Percentiles rank a stretch among this genome's conserved stretches.
Conservation (phyloP, 2,888 invertebrate species). For the Acanthosepion pharaonis region DNA sequence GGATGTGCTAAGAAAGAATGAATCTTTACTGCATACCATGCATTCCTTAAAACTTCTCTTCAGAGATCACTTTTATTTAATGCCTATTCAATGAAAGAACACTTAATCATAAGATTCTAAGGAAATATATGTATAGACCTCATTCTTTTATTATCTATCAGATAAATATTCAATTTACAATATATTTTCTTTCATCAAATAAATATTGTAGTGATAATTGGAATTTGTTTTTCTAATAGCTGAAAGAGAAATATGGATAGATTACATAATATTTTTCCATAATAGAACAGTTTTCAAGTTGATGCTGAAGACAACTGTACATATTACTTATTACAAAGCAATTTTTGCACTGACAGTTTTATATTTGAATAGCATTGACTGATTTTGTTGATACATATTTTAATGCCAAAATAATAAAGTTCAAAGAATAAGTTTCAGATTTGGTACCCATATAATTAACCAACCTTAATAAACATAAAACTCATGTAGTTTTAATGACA, state of each 20-base stretch:
- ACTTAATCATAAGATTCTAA: background rate
- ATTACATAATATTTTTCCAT: background rate
- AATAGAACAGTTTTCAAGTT: background rate
- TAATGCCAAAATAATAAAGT: too few species aligned
- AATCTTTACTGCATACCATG: slow-evolving; percentile 3
- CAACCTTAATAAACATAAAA: too few species aligned
- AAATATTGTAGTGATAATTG: slow-evolving; percentile 33
- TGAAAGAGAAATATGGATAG: background rate
- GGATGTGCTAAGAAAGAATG: background rate
- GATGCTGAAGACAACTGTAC: background rate
- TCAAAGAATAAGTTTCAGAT: too few species aligned
- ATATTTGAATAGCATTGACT: too few species aligned
- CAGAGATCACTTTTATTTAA: background rate
- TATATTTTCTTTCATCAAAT: background rate
- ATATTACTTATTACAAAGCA: background rate
- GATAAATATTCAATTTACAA: slow-evolving; percentile 33
- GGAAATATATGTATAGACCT: background rate
- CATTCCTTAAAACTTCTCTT: slow-evolving; percentile 9
- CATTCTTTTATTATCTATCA: background rate
- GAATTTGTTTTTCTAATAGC: background rate
- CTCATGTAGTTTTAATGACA: too few species aligned
- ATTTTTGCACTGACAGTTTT: background rate
- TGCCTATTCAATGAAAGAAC: slow-evolving; percentile 33
- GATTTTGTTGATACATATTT: too few species aligned
- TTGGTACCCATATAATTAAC: too few species aligned